A percentile compares a stretch with the other conserved stretches of the same genome.
Evolutionary conservation across 1,140 invertebrate genomes (phyloP).

Genomic region (Drosophila erecta): DNA sequence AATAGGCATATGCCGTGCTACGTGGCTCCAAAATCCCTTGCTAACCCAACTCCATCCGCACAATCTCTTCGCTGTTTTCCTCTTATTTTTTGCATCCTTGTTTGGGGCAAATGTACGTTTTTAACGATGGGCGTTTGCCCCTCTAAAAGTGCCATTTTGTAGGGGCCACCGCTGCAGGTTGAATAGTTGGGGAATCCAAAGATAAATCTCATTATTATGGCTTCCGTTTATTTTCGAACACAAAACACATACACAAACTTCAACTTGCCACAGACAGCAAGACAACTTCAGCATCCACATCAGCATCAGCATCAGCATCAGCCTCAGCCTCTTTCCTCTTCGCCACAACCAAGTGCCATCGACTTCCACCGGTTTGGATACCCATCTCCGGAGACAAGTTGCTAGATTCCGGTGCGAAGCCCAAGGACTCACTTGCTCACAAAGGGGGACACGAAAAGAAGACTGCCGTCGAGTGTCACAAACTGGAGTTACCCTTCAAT

Average conservation of each 20-base stretch:
- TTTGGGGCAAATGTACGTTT: not conserved
- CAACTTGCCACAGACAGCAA: conserved; percentile 3
- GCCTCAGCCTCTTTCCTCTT: not conserved
- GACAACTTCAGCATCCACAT: not conserved
- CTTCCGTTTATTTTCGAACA: conserved; percentile 74
- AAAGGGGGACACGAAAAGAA: not conserved
- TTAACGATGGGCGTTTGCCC: not conserved
- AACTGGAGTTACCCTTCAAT: not conserved
- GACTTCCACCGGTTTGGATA: conserved; percentile 12
- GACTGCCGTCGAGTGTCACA: not conserved
- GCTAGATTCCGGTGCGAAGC: not conserved
- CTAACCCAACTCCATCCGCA: conserved; percentile 14
- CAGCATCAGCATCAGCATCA: not conserved
- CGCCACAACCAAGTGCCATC: not conserved
- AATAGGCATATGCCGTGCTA: conserved; percentile 50
- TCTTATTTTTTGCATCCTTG: not conserved
- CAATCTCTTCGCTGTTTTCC: not conserved
- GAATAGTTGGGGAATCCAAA: conserved; percentile 4
- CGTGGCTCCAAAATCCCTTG: too few relatives aligned
- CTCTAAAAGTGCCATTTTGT: not conserved
- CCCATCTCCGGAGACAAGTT: conserved; percentile 12
- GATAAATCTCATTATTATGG: conserved; percentile 73
- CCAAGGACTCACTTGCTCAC: not conserved
- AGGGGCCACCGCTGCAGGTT: conserved; percentile 46
- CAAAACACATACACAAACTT: conserved; percentile 25